Evolutionary conservation across 2,797 vertebrate species (phyloP).

Genomic region (Heteromormyrus szaboi): DNA sequence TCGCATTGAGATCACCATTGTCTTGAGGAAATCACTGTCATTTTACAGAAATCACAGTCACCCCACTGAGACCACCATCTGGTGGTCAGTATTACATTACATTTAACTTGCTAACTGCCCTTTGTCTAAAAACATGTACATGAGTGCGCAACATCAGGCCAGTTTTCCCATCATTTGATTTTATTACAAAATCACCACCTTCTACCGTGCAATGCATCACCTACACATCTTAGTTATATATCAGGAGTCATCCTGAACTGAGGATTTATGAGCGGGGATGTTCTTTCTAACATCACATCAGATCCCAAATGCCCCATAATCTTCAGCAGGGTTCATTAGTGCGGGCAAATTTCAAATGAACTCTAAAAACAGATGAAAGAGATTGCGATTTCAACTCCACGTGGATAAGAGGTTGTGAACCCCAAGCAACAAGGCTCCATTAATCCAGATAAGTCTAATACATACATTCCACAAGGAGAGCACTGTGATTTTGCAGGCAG

Average conservation of each 20-base stretch:
- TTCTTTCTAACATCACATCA: constrained; percentile 17
- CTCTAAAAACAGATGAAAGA: neutral
- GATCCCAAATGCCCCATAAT: neutral
- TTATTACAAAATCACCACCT: neutral
- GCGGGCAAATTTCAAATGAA: constrained; percentile 13
- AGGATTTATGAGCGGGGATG: constrained; percentile 5
- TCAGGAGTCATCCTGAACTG: constrained; percentile 6
- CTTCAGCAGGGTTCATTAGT: constrained; percentile 14
- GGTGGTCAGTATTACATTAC: neutral
- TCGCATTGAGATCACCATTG: neutral
- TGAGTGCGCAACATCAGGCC: neutral
- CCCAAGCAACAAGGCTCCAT: neutral
- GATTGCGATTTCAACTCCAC: neutral
- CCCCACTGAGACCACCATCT: neutral
- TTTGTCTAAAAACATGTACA: neutral
- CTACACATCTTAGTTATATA: constrained; percentile 1
- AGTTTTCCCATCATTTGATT: neutral
- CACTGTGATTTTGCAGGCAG: neutral
- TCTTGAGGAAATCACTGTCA: neutral
- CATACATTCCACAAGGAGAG: neutral
- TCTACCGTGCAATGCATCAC: neutral
- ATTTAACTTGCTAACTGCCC: neutral
- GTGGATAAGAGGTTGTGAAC: neutral
- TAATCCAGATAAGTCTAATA: neutral
- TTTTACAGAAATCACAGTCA: neutral